Evolutionary conservation across 2,797 vertebrate genomes (phyloP), one percentile per base, ranked within the genome.

Genomic region (Trematomus bernacchii): DNA sequence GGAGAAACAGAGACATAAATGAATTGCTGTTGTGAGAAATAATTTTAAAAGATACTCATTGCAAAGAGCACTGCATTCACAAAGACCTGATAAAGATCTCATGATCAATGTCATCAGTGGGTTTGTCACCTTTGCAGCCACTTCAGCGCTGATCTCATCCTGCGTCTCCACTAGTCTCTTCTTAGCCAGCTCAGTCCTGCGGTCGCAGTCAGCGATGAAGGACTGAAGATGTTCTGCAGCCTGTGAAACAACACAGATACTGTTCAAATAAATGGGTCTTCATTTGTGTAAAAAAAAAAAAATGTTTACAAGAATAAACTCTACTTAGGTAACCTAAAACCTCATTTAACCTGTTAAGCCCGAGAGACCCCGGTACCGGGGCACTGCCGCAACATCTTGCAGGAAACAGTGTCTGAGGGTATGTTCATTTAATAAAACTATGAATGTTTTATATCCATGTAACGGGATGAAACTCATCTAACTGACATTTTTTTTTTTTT

Each of bases 101-200:
- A 68, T 1, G 23, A 57, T 37, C 27, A 66, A 16, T 33, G 12
- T 13, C n/a, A 57, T n/a, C 3, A 13, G 14, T 53, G 37, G 30
- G 18, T 43, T 62, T 11, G 12, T 86, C 93, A 99, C 98, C 95
- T 99, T 99, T 53, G 97, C 97, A 66, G 97, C 97, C 57, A 99
- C 98, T 95, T 99, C 98, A 73, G 98, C 97, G 23, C 97, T 99
- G 90, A 99, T 99, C 92, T 99, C 98, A 88, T 99, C 97, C 86
- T 99, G 98, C 5, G 98, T 99, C 93, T 99, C 98, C 19, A 97
- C 97, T 76, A 99, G 93, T 85, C 98, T 96, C 92, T 99, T 99
- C 91, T 99, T 99, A 47, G 98, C 97, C 79, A 99, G 94, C 91
- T 99, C 98, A 37, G 98, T 99, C 89, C 97, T 96, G 83, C 97